Percentiles rank a stretch among this genome's conserved stretches.
Conservation (phyloP, 2,888 invertebrate genomes). For the Phengaris alcon region DNA sequence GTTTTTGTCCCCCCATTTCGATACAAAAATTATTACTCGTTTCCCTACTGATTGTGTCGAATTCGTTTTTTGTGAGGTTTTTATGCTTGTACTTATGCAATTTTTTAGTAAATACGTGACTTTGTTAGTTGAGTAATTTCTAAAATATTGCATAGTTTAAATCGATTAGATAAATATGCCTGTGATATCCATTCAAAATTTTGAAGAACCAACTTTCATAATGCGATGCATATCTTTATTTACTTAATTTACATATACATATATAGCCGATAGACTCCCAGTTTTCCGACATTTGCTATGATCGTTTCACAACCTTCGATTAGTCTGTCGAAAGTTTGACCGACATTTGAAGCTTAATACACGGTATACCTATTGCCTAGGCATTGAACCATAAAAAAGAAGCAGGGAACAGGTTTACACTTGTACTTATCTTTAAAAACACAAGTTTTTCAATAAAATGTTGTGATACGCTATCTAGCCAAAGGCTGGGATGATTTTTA, state of each 20-base stretch:
- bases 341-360: background rate
- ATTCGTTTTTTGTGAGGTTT: constrained; percentile 36
- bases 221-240: background rate
- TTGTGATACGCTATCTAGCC: too few species aligned
- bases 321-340: background rate
- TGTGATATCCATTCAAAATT: constrained; percentile 12
- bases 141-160: constrained; percentile 31
- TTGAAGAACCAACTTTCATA: constrained; percentile 4
- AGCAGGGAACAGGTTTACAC: too few species aligned
- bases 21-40: constrained; percentile 37
- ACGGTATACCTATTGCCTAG: too few species aligned
- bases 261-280: background rate
- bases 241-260: constrained; percentile 6
- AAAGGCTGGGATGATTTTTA: too few species aligned
- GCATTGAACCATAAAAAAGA: too few species aligned
- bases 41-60: constrained; percentile 38
- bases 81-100: constrained; percentile 37
- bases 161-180: constrained; percentile 20
- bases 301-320: background rate
- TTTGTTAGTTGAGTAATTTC: constrained; percentile 34
- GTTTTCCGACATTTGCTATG: background rate
- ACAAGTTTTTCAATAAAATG: too few species aligned
- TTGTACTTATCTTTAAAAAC: too few species aligned
- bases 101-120: constrained; percentile 39
- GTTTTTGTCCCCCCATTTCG: constrained; percentile 58